Evolutionary conservation across 2,113 vertebrate species (phyloP), one percentile per base, ranked within the genome.

Genomic region (Seriola dumerili): DNA sequence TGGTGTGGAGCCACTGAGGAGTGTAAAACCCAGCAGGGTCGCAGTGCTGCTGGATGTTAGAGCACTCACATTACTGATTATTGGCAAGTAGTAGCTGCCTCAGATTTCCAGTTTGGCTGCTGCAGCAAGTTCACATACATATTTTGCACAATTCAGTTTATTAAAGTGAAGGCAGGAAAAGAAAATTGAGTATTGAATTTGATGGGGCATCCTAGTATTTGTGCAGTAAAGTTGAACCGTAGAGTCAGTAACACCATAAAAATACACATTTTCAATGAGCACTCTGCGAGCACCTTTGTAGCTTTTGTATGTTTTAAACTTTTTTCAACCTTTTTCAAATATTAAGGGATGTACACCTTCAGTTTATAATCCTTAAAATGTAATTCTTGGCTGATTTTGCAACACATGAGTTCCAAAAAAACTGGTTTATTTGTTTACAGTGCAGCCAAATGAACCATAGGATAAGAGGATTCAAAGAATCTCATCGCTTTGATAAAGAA

Each of bases 11-110:
- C 50, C 38, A 10, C 61, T 14, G 61, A 36, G 17, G 62, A 80
- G 75, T 48, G 67, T 58, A 48, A 61, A 42, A 29, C 70, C 69
- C 40, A 77, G 25, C 17, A 34, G 65, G 70, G 55, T 14, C 34
- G 23, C 64, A 6, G 44, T 1, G 50, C 34, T 65, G 44, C 50
- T 69, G 62, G 8, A 40, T 72, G 57, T n/a, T 3, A 9, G 12
- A 72, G 17, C 17, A 32, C 38, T 74, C 4, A 52, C 10, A 36
- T 19, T 34, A 64, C 77, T 54, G 69, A 54, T 21, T 21, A 75
- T 29, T 29, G 59, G 54, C 4, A 10, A 71, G 16, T 1, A 17
- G 10, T n/a, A 11, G 36, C 48, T 78, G 44, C 46, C 25, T 0
- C 32, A 40, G 34, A 66, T 59, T 25, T 64, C 2, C 0, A 59